Base-by-base conservation (phyloP, 2,797 vertebrate species). In the Dallia pectoralis region DNA sequence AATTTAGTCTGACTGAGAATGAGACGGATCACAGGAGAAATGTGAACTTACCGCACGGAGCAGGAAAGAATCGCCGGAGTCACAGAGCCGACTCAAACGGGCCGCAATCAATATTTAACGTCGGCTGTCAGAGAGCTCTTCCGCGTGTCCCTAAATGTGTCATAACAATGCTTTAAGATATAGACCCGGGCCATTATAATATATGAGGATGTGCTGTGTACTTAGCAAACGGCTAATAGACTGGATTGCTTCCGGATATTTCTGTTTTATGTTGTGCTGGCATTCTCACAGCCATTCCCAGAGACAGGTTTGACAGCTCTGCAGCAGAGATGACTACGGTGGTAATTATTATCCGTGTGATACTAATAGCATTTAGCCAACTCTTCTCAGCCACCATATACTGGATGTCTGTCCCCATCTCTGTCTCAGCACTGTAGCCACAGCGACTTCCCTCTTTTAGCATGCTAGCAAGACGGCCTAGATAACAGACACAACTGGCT, bases 1-100 rank as follows among this genome's bases (percentile, higher is more conserved):
- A 96, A 97, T 99, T 96, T 95, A 93, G 94, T 95, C 86, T 94
- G 96, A 97, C 95, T 97, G 88, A 84, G 91, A 95, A 94, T 93
- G 89, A 93, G 94, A 91, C 89, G 82, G 91, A 95, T 95, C 92
- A 94, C 89, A 94, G 89, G 77, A 86, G 78, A 91, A 90, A 93
- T 85, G 86, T 89, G 86, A 94, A 92, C 86, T 90, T 92, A 93
- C 91, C 73, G 88, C 84, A 75, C 76, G 84, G 27, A 79, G 77
- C 79, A 70, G 65, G 79, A 82, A 74, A 77, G 12, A 72, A 93
- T 84, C 80, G 83, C 81, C 83, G 87, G 91, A 90, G 87, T 90
- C 87, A 92, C 87, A 89, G 93, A 93, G 95, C 93, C 87, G 92
- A 94, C 95, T 93, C 88, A 93, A 91, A 95, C 82, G 82, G 82